Base-by-base conservation (phyloP, 2,888 invertebrate genomes). In the Acrobasis repandana region DNA sequence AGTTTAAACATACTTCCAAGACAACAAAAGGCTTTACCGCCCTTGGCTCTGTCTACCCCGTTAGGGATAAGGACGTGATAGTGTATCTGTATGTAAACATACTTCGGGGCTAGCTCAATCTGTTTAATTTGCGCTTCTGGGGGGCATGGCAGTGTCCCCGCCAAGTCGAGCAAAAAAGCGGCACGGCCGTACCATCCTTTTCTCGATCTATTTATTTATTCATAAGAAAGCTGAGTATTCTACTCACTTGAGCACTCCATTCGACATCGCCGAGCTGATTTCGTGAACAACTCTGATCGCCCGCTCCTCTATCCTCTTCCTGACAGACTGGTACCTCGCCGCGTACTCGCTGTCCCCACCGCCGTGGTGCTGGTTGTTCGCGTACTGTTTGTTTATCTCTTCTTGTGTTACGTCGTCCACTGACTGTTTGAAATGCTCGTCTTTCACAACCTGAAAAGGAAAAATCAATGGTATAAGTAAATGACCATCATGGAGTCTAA, bases 241-340 rank as follows among this genome's bases (percentile, higher is more conserved):
- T 33, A 76, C 83, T 77, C 36, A 91, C 90, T 81, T 85, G 57
- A 92, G 80, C 14, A 92, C 90, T 66, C 94, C 93, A 75, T 96
- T 96, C 34, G 96, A 97, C 72, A 98, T 93, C 0, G 95, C 95
- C 1, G 97, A 97, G 73, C 96, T 95, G 95, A 98, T 97, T 60
- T 95, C 94, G 60, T 90, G 88, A 5, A 98, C 86, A 60, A 97
- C 94, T 61, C 90, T 92, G 65, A 90, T 90, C 0, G 97, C 96
- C 28, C 96, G 93, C 16, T 93, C 93, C 67, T 95, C 94, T 51
- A 96, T 94, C 20, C 93, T 92, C 61, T 85, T 87, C 60, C 95
- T 75, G 9, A 95, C 88, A 34, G 91, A 82, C 9, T 75, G 94
- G 93, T 72, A 93, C 2, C 89, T 83, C n/a, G 89, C 86, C 14